Percentiles rank a stretch among this genome's conserved stretches.
phyloP scores from a whole-genome alignment of 2,888 invertebrate species.

The Mimachlamys varia region DNA sequence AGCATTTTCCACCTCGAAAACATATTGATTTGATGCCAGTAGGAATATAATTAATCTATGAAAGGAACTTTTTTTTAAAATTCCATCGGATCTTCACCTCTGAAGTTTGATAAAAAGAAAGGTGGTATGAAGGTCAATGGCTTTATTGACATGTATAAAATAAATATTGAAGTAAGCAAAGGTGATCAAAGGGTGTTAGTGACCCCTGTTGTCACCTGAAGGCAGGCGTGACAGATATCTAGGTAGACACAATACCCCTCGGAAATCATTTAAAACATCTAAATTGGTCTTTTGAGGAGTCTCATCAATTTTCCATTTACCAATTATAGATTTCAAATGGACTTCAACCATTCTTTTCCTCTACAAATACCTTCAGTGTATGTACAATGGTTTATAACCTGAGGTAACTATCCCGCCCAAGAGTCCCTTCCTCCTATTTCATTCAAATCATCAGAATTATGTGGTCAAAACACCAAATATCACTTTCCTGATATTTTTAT shows the following conservation, averaged over 20 bases:
- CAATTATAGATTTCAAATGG: neutral
- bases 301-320: too few relatives aligned
- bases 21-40: neutral
- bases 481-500: neutral
- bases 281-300: neutral
- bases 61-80: neutral
- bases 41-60: neutral
- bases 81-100: neutral
- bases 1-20: neutral
- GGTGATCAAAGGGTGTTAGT: neutral
- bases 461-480: neutral
- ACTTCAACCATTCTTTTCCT: neutral
- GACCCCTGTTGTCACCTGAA: neutral
- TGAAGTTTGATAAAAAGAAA: neutral
- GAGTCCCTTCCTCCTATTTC: neutral
- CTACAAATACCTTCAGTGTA: neutral
- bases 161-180: slow-evolving; percentile 9
- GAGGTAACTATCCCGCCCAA: neutral
- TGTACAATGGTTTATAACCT: neutral
- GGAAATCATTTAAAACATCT: neutral
- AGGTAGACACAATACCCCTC: neutral
- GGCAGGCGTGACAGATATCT: neutral
- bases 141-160: slow-evolving; percentile 6
- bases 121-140: slow-evolving; percentile 7
- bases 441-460: neutral